phyloP scores from a whole-genome alignment of 2,797 vertebrate genomes.

The Xenopus petersii region DNA sequence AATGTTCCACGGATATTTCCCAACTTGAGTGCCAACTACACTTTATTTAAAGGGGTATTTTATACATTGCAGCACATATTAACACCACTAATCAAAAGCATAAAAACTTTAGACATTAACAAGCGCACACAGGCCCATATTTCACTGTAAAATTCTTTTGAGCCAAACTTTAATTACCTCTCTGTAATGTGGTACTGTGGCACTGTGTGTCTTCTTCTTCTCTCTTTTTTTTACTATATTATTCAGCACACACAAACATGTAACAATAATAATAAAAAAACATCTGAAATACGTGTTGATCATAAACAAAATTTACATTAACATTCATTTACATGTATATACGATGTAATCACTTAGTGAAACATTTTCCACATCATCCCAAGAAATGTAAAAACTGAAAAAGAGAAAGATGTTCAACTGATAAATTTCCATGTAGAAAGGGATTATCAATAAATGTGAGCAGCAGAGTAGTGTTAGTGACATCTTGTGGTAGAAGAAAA shows the following conservation, averaged over 20 bases:
- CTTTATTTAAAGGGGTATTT: background rate
- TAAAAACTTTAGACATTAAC: background rate
- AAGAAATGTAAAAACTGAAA: background rate
- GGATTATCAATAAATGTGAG: constrained; percentile 62
- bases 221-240: background rate
- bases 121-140: background rate
- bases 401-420: constrained; percentile 43
- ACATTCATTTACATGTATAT: constrained; percentile 11
- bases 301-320: constrained; percentile 12
- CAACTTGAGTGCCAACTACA: background rate
- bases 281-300: background rate
- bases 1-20: background rate
- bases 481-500: constrained; percentile 66
- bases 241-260: background rate
- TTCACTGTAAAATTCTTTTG: background rate
- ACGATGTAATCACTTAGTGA: background rate
- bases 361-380: constrained; percentile 4
- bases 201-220: background rate
- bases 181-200: background rate
- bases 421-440: constrained; percentile 62
- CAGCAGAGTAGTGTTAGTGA: constrained; percentile 65
- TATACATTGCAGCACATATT: background rate
- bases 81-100: background rate
- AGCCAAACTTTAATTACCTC: background rate
- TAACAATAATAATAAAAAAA: background rate